phyloP scores from a whole-genome alignment of 2,797 vertebrate genomes.

The Oryzias sinensis region DNA sequence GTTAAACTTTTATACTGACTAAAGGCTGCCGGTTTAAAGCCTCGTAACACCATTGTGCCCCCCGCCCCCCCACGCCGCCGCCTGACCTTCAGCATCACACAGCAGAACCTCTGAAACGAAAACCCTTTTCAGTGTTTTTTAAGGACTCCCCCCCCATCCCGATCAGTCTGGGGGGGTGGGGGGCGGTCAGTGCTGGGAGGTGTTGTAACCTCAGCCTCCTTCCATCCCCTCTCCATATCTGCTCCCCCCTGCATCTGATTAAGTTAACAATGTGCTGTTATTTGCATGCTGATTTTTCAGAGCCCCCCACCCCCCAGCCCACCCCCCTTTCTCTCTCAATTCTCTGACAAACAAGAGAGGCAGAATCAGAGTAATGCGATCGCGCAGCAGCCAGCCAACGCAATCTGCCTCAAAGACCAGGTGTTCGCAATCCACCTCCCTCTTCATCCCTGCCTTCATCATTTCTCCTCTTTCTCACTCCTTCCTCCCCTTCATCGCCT shows the following conservation, averaged over 20 bases:
- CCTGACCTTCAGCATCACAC: conserved; percentile 76
- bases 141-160: conserved; percentile 19
- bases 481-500: conserved; percentile 70
- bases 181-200: conserved; percentile 48
- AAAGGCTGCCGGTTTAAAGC: too few relatives aligned
- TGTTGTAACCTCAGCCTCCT: conserved; percentile 60
- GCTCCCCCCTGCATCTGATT: conserved; percentile 97
- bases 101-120: conserved; percentile 71
- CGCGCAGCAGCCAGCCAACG: conserved; percentile 98
- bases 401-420: conserved; percentile 99
- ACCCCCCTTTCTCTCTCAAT: conserved; percentile 52
- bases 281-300: conserved; percentile 99
- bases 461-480: conserved; percentile 77
- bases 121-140: conserved; percentile 17
- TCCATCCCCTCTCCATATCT: conserved; percentile 81
- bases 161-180: conserved; percentile 68
- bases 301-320: conserved; percentile 46
- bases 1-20: too few relatives aligned
- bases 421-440: conserved; percentile 98
- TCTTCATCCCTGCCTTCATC: conserved; percentile 96
- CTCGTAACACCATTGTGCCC: too few relatives aligned
- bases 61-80: conserved; percentile 15
- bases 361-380: conserved; percentile 94
- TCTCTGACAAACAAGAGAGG: conserved; percentile 87
- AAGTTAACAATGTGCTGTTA: conserved; percentile 99